phyloP scores from a whole-genome alignment of 2,888 invertebrate genomes.

The Stenurella melanura region DNA sequence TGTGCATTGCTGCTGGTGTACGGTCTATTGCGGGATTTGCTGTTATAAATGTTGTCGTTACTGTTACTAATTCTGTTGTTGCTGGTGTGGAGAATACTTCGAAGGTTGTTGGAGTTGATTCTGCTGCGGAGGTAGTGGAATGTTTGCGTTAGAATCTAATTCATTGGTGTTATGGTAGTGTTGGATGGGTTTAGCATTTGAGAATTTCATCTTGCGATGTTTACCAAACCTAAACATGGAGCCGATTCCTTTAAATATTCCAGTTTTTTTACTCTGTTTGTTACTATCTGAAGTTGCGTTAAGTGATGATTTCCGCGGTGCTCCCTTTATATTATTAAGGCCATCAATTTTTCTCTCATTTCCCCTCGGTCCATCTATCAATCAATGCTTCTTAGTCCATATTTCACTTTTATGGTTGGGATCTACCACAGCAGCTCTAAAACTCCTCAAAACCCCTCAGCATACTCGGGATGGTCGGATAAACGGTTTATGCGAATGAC shows the following conservation, averaged over 20 bases:
- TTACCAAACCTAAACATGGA: slow-evolving; percentile 81
- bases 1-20: slow-evolving; percentile 5
- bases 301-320: no score
- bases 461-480: slow-evolving; percentile 74
- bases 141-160: slow-evolving; percentile 65
- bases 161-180: slow-evolving; percentile 68
- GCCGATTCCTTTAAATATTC: no score
- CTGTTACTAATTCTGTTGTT: slow-evolving; percentile 26
- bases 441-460: no score
- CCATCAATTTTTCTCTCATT: no score
- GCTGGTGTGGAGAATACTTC: slow-evolving; percentile 41
- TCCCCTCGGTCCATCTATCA: no score
- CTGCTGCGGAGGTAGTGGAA: slow-evolving; percentile 71
- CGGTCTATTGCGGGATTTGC: slow-evolving; percentile 18
- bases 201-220: slow-evolving; percentile 77
- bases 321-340: no score
- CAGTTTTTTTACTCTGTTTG: no score
- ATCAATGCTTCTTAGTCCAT: no score
- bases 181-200: slow-evolving; percentile 61
- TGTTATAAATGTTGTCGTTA: slow-evolving; percentile 35
- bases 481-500: slow-evolving; percentile 74
- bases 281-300: no score
- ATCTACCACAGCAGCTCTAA: no score
- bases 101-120: slow-evolving; percentile 53
- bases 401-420: no score